Base-by-base conservation (phyloP, 2,888 invertebrate genomes). In the Andrena camellia region DNA sequence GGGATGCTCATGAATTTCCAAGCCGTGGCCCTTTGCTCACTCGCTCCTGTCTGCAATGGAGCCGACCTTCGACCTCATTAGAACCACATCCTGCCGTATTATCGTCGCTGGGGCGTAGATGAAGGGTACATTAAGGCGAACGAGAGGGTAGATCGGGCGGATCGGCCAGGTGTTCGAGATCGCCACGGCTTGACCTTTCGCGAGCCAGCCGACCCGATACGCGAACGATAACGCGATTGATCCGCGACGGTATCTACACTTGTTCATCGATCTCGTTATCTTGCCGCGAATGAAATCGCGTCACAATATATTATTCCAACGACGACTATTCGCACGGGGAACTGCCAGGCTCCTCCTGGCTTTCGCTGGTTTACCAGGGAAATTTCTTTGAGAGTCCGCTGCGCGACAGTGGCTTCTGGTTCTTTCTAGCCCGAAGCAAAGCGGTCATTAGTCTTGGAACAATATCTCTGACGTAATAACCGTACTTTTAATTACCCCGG, bases 21-120 rank as follows among this genome's bases (percentile, higher is more conserved):
- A 68, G 26, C 31, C 50, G 33, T 23, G 10, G 50, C 29, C 23
- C 64, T 59, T 35, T 57, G 20, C 68, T 29, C 6, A 7, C 52
- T n/a, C 50, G 23, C 62, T 33, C 10, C 26, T 13, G 33, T 54
- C 33, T 31, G 13, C 60, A 50, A 50, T 26, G 48, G 57, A 48
- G 20, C 23, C 60, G 67, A 74, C 64, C 77, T 82, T 70, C 72
- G 86, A 82, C 81, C 79, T 82, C 86, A 57, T 85, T 87, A 87
- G 59, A 73, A 69, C 59, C 79, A 59, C 87, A 71, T 84, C 85
- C 73, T 54, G 59, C 59, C 63, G 67, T 63, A 81, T 86, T 86
- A 86, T 69, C 76, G 54, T 81, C 75, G 10, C 8, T 23, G 35
- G 35, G 33, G 76, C 71, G 35, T 74, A 52, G 54, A 81, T 76